Conservation (phyloP, 2,113 vertebrate species). For the Notarius lentiginosus region DNA sequence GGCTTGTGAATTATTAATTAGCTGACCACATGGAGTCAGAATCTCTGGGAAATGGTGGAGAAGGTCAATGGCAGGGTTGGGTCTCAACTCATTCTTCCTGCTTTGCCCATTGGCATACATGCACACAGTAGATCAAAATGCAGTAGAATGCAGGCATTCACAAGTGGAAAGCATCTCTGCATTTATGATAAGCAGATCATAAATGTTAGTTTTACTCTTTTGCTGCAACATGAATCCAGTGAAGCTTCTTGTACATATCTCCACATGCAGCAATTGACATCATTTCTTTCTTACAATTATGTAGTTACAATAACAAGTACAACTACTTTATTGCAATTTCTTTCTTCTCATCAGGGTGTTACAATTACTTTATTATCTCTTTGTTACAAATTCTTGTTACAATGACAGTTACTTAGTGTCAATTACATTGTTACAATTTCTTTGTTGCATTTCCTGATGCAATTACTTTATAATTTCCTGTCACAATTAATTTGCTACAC, state of each 20-base stretch:
- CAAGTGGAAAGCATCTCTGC: slow-evolving; percentile 5
- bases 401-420: background rate
- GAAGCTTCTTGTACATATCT: background rate
- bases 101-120: background rate
- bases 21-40: slow-evolving; percentile 59
- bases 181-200: slow-evolving; percentile 4
- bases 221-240: background rate
- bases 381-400: background rate
- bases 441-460: background rate
- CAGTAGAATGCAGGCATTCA: background rate
- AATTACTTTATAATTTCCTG: background rate
- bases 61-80: slow-evolving; percentile 60
- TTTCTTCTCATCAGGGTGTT: background rate
- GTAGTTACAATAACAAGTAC: background rate
- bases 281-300: background rate
- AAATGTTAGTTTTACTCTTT: background rate
- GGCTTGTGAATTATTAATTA: slow-evolving; percentile 66
- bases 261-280: background rate
- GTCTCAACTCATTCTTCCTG: slow-evolving; percentile 22
- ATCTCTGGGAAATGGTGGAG: slow-evolving; percentile 53
- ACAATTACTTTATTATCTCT: background rate
- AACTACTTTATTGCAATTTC: background rate
- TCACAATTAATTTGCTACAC: no score
- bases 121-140: slow-evolving; percentile 35
- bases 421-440: background rate